Base-by-base conservation (phyloP, 2,797 vertebrate species). In the Enteromius radiatus region DNA sequence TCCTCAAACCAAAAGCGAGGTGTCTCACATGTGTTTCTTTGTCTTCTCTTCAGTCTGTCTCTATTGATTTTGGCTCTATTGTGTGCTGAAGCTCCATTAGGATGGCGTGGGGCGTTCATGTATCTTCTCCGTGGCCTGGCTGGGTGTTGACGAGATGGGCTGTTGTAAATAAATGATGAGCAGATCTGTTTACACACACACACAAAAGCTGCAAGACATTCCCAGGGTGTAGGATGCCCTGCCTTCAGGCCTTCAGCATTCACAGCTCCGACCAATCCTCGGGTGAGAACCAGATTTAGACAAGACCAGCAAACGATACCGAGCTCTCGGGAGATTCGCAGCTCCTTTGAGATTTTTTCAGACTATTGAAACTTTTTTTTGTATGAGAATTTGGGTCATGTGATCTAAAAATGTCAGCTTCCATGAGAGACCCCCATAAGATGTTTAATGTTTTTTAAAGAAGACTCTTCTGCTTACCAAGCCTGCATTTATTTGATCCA, bases 101-200 rank as follows among this genome's bases (percentile, higher is more conserved):
- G 47, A 78, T 12, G 8, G 33, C 21, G 64, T 28, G n/a, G 47
- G 54, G 28, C 28, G 52, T 17, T 28, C 23, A 1, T 54, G 71
- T 52, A 14, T 83, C 41, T 47, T 71, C 28, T 83, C 36, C 21
- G 15, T 76, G n/a, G 23, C 10, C 71, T 54, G 64, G n/a, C 33
- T 84, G 76, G 64, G 74, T 84, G 67, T 84, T 71, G 69, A 73
- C 21, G 28, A 33, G 59, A 41, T 28, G 43, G 33, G 67, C 84
- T 90, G 86, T 90, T 76, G 87, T 88, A 86, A 90, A 87, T 93
- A 90, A 91, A 89, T 92, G 80, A 91, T 91, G 88, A 91, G 41
- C 41, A 43, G 41, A 43, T 43, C 41, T 43, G 41, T 43, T 43
- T 43, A 43, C 41, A 43, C 41, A 81, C 43, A 45, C 68, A 90